These are phyloP conservation scores for Gouania willdenowi DNA, from an alignment of 2,797 vertebrate genomes.

Conservation along the genomic window DNA sequence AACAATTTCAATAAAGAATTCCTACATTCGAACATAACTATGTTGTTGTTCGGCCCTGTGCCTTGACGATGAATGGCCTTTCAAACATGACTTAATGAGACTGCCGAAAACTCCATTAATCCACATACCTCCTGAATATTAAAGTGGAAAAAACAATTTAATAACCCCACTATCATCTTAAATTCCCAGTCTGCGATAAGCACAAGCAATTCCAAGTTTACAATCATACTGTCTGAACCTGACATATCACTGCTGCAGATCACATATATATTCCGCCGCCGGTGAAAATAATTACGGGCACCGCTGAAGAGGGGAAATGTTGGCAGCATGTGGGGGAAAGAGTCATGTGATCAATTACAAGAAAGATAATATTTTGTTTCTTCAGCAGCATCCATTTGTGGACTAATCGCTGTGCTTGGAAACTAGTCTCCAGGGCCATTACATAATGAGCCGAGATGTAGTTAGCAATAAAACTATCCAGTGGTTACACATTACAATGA, in stretches of 20 bases:
- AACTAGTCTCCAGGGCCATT: slow-evolving; percentile 61
- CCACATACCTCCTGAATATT: slow-evolving; percentile 42
- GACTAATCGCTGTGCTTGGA: slow-evolving; percentile 57
- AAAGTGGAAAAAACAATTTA: slow-evolving; percentile 40
- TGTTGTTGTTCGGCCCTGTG: slow-evolving; percentile 24
- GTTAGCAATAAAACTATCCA: slow-evolving; percentile 64
- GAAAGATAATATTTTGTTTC: slow-evolving; percentile 61
- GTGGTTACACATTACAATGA: slow-evolving; percentile 49
- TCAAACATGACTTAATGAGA: slow-evolving; percentile 49
- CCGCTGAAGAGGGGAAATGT: slow-evolving; percentile 17
- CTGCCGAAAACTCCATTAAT: slow-evolving; percentile 34
- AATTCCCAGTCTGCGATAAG: slow-evolving; percentile 47
- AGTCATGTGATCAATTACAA: slow-evolving; percentile 43
- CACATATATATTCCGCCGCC: slow-evolving; percentile 55
- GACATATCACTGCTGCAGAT: slow-evolving; percentile 55
- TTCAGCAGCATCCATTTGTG: slow-evolving; percentile 54
- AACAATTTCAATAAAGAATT: too few species aligned
- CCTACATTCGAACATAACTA: slow-evolving; percentile 2
- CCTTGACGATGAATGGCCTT: slow-evolving; percentile 37
- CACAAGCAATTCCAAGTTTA: slow-evolving; percentile 41
- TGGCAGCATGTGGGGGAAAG: slow-evolving; percentile 15
- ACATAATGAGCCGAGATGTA: slow-evolving; percentile 53
- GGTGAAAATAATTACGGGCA: slow-evolving; percentile 43
- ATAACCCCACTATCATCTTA: slow-evolving; percentile 39
- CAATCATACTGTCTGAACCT: slow-evolving; percentile 51